Base-by-base conservation (phyloP, 1,140 invertebrate species). In the Lepidotrigona ventralis region DNA sequence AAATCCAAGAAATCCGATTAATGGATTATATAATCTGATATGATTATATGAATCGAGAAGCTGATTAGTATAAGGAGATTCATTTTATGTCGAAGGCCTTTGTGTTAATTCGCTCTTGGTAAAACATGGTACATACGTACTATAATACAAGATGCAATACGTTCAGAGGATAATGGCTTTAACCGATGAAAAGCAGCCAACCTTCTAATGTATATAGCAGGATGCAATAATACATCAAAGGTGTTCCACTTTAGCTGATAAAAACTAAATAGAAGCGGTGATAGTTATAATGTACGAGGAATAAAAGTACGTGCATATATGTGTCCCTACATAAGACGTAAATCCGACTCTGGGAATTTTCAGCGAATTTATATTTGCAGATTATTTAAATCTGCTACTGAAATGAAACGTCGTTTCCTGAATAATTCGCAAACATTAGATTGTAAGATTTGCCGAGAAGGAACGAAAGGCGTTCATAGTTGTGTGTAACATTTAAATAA, bases 191-290 rank as follows among this genome's bases (percentile, higher is more conserved):
- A 58, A 58, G 72, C 23, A 58, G 72, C 54, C 14, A 74, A 74
- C 54, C 33, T 58, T 58, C 54, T 58, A 17, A 74, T 58, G 54
- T 21, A 23, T 54, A n/a, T 58, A 21, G 53, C 21, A 33, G 54
- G 54, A 74, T 39, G 54, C 58, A 58, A 74, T 74, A 74, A 74
- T 39, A 23, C 54, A 58, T 74, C 72, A 74, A 74, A 74, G 72
- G 53, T 74, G 29, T 74, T 39, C 72, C 58, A 56, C 72, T 74
- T 74, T 46, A 58, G 72, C 54, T 74, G 23, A 39, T 33, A 17
- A 74, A 74, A 74, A 58, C 72, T 33, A 74, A 51, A 71, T 53
- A 71, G 46, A 53, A 71, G 17, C 69, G 15, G 23, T 14, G 23
- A 9, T 15, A 53, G 46, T 14, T 71, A 26, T 17, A 53, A 71